Conservation (phyloP, 2,113 vertebrate genomes). For the Antidorcas marsupialis region DNA sequence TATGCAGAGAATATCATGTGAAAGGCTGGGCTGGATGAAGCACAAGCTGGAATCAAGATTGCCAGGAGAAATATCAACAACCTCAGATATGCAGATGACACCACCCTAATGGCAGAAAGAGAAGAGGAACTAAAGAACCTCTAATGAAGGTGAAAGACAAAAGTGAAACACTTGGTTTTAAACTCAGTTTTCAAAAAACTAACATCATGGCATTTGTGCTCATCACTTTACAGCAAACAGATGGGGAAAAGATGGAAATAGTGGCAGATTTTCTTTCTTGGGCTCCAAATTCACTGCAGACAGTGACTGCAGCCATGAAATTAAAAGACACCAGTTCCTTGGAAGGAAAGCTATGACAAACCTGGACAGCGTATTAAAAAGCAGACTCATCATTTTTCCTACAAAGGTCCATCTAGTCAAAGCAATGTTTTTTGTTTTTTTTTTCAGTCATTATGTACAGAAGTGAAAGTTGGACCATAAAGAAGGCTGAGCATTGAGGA, state of each 20-base stretch:
- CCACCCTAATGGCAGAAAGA: not conserved
- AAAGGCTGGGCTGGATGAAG: not conserved
- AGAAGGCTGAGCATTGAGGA: not conserved
- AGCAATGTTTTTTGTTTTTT: not conserved
- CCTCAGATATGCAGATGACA: not conserved
- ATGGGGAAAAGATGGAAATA: not conserved
- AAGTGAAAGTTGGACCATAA: not conserved
- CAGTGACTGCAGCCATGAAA: not conserved
- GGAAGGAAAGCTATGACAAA: not conserved
- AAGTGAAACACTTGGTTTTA: not conserved
- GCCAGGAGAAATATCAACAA: not conserved
- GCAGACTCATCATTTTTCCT: not conserved
- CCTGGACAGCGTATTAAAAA: not conserved
- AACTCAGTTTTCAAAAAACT: not conserved
- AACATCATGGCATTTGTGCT: not conserved
- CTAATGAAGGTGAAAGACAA: not conserved
- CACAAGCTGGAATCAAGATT: not conserved
- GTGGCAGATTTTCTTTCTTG: not conserved
- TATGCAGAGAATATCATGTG: not conserved
- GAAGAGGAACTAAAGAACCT: not conserved
- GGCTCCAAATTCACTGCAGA: not conserved
- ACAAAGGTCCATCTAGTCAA: not conserved
- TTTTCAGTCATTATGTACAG: not conserved
- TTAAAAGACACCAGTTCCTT: not conserved
- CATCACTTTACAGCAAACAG: not conserved